phyloP scores from a whole-genome alignment of 2,797 vertebrate genomes.

The Arrhamphus sclerolepis region DNA sequence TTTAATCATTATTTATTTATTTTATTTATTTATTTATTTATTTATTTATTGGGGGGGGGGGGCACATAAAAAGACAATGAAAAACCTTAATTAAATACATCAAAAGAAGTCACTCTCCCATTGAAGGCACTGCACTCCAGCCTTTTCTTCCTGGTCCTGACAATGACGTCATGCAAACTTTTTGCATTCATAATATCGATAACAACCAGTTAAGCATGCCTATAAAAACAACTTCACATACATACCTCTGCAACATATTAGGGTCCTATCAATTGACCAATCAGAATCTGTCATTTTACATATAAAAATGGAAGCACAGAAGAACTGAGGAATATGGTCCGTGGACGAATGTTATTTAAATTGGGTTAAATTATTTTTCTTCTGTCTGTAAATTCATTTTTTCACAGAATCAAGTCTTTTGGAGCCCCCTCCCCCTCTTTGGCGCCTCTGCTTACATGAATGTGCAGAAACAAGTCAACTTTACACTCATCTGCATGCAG shows the following conservation, averaged over 20 bases:
- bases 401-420: slow-evolving; percentile 31
- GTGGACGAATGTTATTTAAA: slow-evolving; percentile 20
- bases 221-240: not conserved
- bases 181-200: too few relatives aligned
- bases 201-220: too few relatives aligned
- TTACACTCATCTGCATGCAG: slow-evolving; percentile 76
- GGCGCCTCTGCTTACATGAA: slow-evolving; percentile 11
- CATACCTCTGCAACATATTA: too few relatives aligned
- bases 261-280: too few relatives aligned
- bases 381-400: slow-evolving; percentile 29
- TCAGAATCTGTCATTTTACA: too few relatives aligned
- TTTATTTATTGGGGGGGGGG: too few relatives aligned
- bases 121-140: not conserved
- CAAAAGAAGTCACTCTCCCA: not conserved
- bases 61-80: too few relatives aligned
- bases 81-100: too few relatives aligned
- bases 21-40: too few relatives aligned
- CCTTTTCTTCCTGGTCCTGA: not conserved
- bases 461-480: slow-evolving; percentile 31
- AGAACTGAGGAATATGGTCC: not conserved
- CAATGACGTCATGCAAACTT: not conserved
- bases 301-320: too few relatives aligned
- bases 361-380: slow-evolving; percentile 19
- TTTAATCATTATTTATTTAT: too few relatives aligned
- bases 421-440: not conserved